Conservation (phyloP, 2,888 invertebrate species). For the Omphaloscelis lunosa region DNA sequence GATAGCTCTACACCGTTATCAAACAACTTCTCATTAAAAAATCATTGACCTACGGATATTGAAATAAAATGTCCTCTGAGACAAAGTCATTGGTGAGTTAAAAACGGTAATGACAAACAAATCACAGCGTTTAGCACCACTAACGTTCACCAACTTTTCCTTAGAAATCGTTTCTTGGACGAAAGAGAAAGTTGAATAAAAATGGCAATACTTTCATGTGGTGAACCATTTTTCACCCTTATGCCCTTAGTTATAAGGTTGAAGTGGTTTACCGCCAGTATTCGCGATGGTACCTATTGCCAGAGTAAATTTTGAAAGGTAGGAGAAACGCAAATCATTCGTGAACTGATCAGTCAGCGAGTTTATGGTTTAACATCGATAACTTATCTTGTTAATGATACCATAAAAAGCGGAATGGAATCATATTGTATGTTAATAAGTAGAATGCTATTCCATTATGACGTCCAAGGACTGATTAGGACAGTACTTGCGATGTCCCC, state of each 20-base stretch:
- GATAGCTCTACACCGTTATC: slow-evolving; percentile 4
- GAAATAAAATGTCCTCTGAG: not conserved
- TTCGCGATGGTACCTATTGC: not conserved
- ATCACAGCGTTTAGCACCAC: slow-evolving; percentile 17
- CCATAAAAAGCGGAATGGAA: slow-evolving; percentile 14
- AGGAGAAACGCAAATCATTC: slow-evolving; percentile 44
- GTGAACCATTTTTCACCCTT: no score
- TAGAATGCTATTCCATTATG: slow-evolving; percentile 1
- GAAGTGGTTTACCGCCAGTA: no score
- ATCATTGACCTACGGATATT: slow-evolving; percentile 25
- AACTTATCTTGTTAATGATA: slow-evolving; percentile 37
- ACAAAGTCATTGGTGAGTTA: slow-evolving; percentile 16
- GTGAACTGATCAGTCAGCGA: slow-evolving; percentile 15
- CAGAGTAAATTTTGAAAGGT: slow-evolving; percentile 32
- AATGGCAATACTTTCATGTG: slow-evolving; percentile 38
- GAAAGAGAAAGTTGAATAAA: slow-evolving; percentile 56
- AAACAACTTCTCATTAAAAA: slow-evolving; percentile 28
- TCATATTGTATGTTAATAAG: not conserved
- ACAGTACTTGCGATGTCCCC: not conserved
- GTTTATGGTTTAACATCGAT: slow-evolving; percentile 25
- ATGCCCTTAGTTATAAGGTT: no score
- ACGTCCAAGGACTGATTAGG: not conserved
- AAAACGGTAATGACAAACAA: slow-evolving; percentile 48
- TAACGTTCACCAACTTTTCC: slow-evolving; percentile 48
- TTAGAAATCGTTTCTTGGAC: slow-evolving; percentile 53